Base-by-base conservation (phyloP, 2,888 invertebrate genomes). In the Himalopsyche tibetana region DNA sequence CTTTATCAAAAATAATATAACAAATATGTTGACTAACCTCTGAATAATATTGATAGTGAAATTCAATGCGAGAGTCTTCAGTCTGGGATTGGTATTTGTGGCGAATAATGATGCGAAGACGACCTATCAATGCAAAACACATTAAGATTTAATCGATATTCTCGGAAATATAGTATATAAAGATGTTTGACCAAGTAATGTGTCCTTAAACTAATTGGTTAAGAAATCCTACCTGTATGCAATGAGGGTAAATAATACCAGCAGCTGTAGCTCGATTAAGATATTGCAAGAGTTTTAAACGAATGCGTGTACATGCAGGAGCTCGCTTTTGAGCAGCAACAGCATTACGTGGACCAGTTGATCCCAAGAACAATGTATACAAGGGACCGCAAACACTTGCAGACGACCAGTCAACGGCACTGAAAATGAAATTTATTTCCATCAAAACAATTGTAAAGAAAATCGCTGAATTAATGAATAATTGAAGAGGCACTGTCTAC, bases 81-180 rank as follows among this genome's bases (percentile, higher is more conserved):
- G 94, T 89, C 97, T 96, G 0, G 95, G 94, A 91, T 98, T 98
- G 0, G 97, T 97, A 89, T 96, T 96, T 5, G 94, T 94, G 45
- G 97, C 98, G 91, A 96, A 98, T 15, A 98, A 92, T 4, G 97
- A 96, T 89, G 98, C 97, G 91, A 98, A 98, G 84, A 98, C 95
- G 63, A 97, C 95, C 96, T 95, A 91, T 6, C 83, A 83, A 45
- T 5, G 87, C 83, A 55, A 19, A 79, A 84, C 82, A 40, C 80
- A 19, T 82, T 84, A 45, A 69, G n/a, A 28, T 55, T 82, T 84
- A 9, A 79, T 82, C 19, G 19, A 45, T 45, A 38, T 9, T 42
- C 11, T 42, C 28, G 9, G 6, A 36, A 55, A 56, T 82, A 36
- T 45, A 38, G 2, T 6, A 82, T 11, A 11, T 8, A 82, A 19